Conservation (phyloP, 2,888 invertebrate species). For the Keiferia lycopersicella region DNA sequence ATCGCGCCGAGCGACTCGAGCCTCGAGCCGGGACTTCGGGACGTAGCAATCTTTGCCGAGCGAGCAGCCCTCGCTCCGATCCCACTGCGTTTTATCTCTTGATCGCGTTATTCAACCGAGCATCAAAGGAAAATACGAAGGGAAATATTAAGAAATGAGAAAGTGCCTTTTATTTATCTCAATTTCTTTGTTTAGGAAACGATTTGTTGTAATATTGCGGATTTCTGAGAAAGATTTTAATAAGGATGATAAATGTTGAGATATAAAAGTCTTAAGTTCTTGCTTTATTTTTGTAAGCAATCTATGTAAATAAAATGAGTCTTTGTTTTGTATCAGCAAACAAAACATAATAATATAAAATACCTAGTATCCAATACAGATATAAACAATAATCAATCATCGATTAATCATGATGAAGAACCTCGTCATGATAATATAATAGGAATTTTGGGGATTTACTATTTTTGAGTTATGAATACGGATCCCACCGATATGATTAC, state of each 20-base stretch:
- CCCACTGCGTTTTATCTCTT: slow-evolving; percentile 72
- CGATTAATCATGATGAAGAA: too few relatives aligned
- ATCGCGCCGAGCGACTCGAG: slow-evolving; percentile 45
- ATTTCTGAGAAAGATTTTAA: slow-evolving; percentile 16
- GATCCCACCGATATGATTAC: too few relatives aligned
- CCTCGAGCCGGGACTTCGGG: slow-evolving; percentile 35
- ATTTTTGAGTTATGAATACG: too few relatives aligned
- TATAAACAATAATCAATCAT: too few relatives aligned
- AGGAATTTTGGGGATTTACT: too few relatives aligned
- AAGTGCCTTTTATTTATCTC: slow-evolving; percentile 62
- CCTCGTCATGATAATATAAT: too few relatives aligned
- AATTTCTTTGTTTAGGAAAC: slow-evolving; percentile 58
- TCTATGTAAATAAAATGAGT: slow-evolving; percentile 56
- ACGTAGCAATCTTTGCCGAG: slow-evolving; percentile 57
- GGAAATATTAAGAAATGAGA: slow-evolving; percentile 67
- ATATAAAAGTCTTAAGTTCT: slow-evolving; percentile 42
- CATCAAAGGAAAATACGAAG: slow-evolving; percentile 72
- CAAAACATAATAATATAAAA: too few relatives aligned
- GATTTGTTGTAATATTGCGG: slow-evolving; percentile 38
- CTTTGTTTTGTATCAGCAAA: slow-evolving; percentile 39
- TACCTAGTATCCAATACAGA: too few relatives aligned
- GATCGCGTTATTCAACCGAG: slow-evolving; percentile 76
- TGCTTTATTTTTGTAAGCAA: slow-evolving; percentile 39
- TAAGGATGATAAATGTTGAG: slow-evolving; percentile 25
- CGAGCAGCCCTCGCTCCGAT: slow-evolving; percentile 50